phyloP scores from a whole-genome alignment of 2,888 invertebrate species.

The Hedychridium roseum region DNA sequence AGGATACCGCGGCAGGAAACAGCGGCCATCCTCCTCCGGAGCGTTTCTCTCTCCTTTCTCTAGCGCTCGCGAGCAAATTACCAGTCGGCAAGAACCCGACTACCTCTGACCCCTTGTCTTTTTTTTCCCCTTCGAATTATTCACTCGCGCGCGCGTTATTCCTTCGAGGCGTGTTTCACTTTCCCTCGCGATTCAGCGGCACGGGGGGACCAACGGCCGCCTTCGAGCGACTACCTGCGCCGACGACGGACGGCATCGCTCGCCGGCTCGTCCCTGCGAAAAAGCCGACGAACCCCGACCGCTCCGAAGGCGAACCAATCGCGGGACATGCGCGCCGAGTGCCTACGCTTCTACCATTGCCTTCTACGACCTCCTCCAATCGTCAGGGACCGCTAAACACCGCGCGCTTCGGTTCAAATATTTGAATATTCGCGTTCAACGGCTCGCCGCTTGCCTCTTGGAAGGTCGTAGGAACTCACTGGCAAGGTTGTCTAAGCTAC shows the following conservation, averaged over 20 bases:
- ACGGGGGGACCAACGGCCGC: constrained; percentile 39
- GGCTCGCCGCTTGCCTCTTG: too few species aligned
- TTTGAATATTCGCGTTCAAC: constrained; percentile 11
- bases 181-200: constrained; percentile 23
- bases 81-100: constrained; percentile 2
- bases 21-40: constrained; percentile 46
- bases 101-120: background rate
- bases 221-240: constrained; percentile 44
- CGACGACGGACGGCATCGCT: constrained; percentile 30
- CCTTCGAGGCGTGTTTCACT: background rate
- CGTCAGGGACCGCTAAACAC: background rate
- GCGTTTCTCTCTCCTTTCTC: constrained; percentile 4
- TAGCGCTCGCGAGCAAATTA: constrained; percentile 3
- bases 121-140: background rate
- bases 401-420: constrained; percentile 19
- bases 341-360: constrained; percentile 17
- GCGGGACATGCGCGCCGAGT: constrained; percentile 34
- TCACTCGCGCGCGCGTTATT: background rate
- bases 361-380: constrained; percentile 8
- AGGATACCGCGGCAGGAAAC: constrained; percentile 50
- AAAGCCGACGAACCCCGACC: constrained; percentile 29
- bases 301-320: constrained; percentile 29
- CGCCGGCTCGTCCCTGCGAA: constrained; percentile 33
- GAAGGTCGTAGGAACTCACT: too few species aligned
- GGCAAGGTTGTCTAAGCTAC: too few species aligned